phyloP scores from a whole-genome alignment of 2,113 vertebrate genomes.

The Hystrix brachyura region DNA sequence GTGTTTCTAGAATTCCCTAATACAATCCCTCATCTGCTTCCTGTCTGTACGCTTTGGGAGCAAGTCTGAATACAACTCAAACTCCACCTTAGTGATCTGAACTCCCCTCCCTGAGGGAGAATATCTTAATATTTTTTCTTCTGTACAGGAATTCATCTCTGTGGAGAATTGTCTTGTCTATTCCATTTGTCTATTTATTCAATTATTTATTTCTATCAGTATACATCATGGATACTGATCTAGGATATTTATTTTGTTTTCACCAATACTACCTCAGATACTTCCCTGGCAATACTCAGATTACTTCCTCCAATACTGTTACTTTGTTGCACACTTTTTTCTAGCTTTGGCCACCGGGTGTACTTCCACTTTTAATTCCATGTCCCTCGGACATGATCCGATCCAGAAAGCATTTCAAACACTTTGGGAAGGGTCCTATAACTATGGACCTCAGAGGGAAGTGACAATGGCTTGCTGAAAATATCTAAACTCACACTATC shows the following conservation, averaged over 20 bases:
- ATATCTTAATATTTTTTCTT: neutral
- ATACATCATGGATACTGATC: too few species aligned
- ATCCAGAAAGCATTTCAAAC: neutral
- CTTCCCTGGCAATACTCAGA: neutral
- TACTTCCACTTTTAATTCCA: neutral
- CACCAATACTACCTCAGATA: neutral
- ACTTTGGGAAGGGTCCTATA: neutral
- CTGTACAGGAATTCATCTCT: neutral
- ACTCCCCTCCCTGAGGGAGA: neutral
- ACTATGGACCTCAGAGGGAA: neutral
- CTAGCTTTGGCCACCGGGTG: neutral
- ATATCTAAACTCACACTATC: neutral
- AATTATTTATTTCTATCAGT: neutral
- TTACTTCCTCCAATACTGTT: neutral
- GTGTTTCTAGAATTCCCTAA: neutral
- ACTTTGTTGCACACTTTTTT: neutral
- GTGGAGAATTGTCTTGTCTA: neutral
- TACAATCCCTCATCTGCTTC: neutral
- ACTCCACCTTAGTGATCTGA: neutral
- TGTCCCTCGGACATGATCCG: neutral
- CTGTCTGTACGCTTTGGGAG: neutral
- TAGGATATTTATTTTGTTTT: neutral
- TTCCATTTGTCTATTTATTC: neutral
- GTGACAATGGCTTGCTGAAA: neutral
- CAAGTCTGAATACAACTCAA: neutral